Percentiles rank a stretch among this genome's conserved stretches.
Conservation (phyloP, 2,888 invertebrate species). For the Microctonus aethiopoides region DNA sequence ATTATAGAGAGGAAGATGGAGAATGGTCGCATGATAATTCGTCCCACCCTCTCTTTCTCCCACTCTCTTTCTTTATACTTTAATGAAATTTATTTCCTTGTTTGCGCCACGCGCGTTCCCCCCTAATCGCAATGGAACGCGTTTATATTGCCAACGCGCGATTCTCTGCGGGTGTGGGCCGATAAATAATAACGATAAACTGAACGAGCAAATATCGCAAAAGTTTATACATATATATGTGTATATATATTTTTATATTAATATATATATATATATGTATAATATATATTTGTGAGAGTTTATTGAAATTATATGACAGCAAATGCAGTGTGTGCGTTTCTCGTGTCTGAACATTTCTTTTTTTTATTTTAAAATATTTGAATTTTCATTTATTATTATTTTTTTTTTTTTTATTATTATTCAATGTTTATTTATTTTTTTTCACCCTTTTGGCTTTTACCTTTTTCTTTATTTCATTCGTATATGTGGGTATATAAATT, state of each 20-base stretch:
- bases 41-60: neutral
- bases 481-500: slow-evolving; percentile 11
- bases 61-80: slow-evolving; percentile 4
- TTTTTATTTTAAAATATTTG: slow-evolving; percentile 14
- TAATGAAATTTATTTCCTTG: slow-evolving; percentile 40
- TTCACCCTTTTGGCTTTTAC: neutral
- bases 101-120: slow-evolving; percentile 30
- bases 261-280: neutral
- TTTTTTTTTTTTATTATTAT: no score
- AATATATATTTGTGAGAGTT: slow-evolving; percentile 18
- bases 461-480: neutral
- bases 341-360: slow-evolving; percentile 10
- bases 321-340: neutral
- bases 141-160: slow-evolving; percentile 19
- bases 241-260: neutral
- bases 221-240: neutral
- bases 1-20: slow-evolving; percentile 4
- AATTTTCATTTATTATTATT: neutral
- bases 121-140: slow-evolving; percentile 28
- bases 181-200: slow-evolving; percentile 24
- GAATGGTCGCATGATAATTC: slow-evolving; percentile 9
- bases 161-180: slow-evolving; percentile 8
- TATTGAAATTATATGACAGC: slow-evolving; percentile 21
- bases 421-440: neutral
- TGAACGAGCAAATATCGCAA: slow-evolving; percentile 6